phyloP scores from a whole-genome alignment of 2,888 invertebrate genomes.

The Netelia virgata region DNA sequence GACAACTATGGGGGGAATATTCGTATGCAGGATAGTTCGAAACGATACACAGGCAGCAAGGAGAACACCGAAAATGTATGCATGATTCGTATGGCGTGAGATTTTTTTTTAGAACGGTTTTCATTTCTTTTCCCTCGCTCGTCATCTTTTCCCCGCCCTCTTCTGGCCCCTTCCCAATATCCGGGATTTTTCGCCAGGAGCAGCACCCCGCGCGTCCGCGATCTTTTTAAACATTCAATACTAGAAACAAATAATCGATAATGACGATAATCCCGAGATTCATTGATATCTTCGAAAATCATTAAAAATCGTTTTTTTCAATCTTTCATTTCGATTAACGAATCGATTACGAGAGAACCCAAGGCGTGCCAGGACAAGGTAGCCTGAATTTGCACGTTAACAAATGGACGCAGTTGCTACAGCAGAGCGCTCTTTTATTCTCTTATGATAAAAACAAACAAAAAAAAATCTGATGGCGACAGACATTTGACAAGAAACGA shows the following conservation, averaged over 20 bases:
- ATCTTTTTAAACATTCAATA: background rate
- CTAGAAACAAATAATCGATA: conserved; percentile 15
- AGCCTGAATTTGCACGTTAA: conserved; percentile 79
- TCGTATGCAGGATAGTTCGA: conserved; percentile 74
- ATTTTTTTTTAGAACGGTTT: conserved; percentile 11
- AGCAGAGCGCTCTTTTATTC: conserved; percentile 68
- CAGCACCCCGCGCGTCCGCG: background rate
- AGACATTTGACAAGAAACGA: conserved; percentile 79
- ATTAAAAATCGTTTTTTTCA: conserved; percentile 3
- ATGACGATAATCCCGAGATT: conserved; percentile 41
- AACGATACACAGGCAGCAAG: conserved; percentile 80
- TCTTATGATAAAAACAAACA: conserved; percentile 60
- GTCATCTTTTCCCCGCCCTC: background rate
- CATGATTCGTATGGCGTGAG: conserved; percentile 69
- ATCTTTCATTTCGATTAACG: conserved; percentile 28
- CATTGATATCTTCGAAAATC: conserved; percentile 14
- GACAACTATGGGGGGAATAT: conserved; percentile 73
- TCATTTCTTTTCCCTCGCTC: conserved; percentile 12
- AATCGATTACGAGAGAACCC: conserved; percentile 58
- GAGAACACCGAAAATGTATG: conserved; percentile 83
- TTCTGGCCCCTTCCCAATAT: background rate
- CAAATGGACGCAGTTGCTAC: conserved; percentile 82
- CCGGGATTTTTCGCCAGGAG: background rate
- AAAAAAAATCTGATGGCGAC: conserved; percentile 63
- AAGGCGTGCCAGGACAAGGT: conserved; percentile 80